Percentiles rank a stretch among this genome's conserved stretches.
phyloP scores from a whole-genome alignment of 2,113 vertebrate genomes.

The Rhinopomastus cyanomelas region DNA sequence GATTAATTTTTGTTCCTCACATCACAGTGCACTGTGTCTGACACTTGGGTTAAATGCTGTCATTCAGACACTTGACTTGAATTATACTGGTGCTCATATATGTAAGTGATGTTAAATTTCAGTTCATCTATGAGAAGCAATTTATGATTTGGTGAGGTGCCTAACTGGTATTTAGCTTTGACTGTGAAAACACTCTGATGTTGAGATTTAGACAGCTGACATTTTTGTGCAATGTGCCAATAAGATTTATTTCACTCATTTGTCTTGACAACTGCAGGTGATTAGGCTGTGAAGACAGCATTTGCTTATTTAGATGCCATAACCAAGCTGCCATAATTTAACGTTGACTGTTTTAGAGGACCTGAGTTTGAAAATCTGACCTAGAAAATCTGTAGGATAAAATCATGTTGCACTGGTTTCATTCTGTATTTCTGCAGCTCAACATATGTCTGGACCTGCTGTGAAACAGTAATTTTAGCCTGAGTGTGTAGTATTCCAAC shows the following conservation, averaged over 20 bases:
- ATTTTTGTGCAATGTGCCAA: neutral
- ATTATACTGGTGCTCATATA: neutral
- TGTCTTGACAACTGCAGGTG: neutral
- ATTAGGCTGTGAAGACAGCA: neutral
- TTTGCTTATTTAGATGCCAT: neutral
- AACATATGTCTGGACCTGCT: neutral
- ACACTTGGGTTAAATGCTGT: neutral
- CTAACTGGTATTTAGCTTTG: neutral
- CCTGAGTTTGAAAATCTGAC: neutral
- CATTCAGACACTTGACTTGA: neutral
- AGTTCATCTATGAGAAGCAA: neutral
- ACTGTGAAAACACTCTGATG: neutral
- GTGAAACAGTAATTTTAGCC: neutral
- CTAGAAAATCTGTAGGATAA: neutral
- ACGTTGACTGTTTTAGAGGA: neutral
- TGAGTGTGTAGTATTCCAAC: accelerated
- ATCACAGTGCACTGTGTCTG: neutral
- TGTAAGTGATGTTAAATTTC: neutral
- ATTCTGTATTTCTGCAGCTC: neutral
- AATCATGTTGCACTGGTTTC: neutral
- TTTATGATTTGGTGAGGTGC: neutral
- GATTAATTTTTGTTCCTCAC: neutral
- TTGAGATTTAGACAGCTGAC: neutral
- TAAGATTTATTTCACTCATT: neutral
- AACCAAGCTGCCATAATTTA: neutral